A percentile compares a stretch with the other conserved stretches of the same genome.
phyloP scores from a whole-genome alignment of 2,113 vertebrate genomes.

The Grallaria varia region DNA sequence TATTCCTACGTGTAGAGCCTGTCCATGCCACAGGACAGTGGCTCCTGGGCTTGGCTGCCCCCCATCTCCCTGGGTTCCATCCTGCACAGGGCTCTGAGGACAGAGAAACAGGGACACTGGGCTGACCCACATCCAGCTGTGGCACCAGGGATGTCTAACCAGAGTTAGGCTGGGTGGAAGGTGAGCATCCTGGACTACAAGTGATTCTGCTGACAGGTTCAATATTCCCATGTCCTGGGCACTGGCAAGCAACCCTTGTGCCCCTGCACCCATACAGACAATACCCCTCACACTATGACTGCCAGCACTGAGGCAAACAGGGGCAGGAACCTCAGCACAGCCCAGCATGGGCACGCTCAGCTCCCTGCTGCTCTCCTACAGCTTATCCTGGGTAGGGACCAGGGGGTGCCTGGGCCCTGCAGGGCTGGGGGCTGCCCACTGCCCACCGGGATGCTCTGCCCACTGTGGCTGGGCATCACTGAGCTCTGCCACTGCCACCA shows the following conservation, averaged over 20 bases:
- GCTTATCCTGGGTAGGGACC: rapidly evolving
- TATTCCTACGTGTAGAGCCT: rapidly evolving
- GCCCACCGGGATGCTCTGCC: rapidly evolving
- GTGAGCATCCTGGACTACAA: rapidly evolving
- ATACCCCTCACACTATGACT: rapidly evolving
- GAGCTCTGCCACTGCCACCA: rapidly evolving
- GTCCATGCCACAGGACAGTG: rapidly evolving
- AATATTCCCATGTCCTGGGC: rapidly evolving
- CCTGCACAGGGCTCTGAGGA: rapidly evolving
- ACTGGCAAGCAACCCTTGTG: not conserved
- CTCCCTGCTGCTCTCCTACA: not conserved
- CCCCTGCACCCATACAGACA: rapidly evolving
- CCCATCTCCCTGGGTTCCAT: not conserved
- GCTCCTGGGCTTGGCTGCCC: rapidly evolving
- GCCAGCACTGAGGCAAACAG: rapidly evolving
- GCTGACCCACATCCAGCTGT: rapidly evolving
- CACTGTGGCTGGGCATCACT: rapidly evolving
- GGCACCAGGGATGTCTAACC: rapidly evolving
- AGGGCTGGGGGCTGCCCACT: not conserved
- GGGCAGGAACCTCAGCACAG: not conserved
- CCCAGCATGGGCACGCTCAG: rapidly evolving
- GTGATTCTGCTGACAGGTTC: not conserved
- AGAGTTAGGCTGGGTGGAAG: not conserved
- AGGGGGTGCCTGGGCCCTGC: not conserved
- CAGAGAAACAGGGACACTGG: rapidly evolving